Evolutionary conservation across 53 echinoderm and acorn worm genomes (phyloP).

Genomic region (Echinometra lucunter): DNA sequence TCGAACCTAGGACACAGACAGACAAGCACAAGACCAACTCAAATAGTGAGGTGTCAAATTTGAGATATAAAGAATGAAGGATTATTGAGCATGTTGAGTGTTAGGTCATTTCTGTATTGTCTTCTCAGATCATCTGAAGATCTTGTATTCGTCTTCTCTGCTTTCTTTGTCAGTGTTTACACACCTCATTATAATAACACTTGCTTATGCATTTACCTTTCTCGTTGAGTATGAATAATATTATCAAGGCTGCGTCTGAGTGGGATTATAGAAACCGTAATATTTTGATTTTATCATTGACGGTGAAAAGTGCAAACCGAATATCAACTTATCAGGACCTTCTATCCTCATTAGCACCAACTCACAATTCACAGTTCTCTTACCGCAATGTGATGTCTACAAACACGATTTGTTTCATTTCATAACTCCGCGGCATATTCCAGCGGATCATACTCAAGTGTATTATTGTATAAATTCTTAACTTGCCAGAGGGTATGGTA

Average conservation of each 20-base stretch:
- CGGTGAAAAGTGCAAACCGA: neutral
- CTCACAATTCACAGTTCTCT: neutral
- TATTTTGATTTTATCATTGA: constrained; percentile 28
- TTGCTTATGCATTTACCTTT: neutral
- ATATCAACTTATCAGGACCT: neutral
- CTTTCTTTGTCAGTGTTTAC: neutral
- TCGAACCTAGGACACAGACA: neutral
- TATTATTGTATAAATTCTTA: constrained; percentile 3
- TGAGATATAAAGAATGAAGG: neutral
- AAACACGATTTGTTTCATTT: constrained; percentile 45
- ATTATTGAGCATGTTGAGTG: no score
- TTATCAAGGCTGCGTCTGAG: neutral
- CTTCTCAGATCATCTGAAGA: no score
- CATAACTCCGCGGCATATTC: constrained; percentile 16
- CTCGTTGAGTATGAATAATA: neutral
- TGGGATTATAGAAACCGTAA: neutral
- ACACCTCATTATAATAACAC: neutral
- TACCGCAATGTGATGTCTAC: constrained; percentile 26
- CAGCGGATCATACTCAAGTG: neutral
- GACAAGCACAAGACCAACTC: neutral
- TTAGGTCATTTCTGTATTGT: no score
- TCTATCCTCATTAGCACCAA: neutral
- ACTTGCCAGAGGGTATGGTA: constrained; percentile 21
- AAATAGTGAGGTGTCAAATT: neutral
- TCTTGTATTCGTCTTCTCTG: neutral